Base-by-base conservation (phyloP, 1,140 invertebrate species). In the Chelonus insularis region DNA sequence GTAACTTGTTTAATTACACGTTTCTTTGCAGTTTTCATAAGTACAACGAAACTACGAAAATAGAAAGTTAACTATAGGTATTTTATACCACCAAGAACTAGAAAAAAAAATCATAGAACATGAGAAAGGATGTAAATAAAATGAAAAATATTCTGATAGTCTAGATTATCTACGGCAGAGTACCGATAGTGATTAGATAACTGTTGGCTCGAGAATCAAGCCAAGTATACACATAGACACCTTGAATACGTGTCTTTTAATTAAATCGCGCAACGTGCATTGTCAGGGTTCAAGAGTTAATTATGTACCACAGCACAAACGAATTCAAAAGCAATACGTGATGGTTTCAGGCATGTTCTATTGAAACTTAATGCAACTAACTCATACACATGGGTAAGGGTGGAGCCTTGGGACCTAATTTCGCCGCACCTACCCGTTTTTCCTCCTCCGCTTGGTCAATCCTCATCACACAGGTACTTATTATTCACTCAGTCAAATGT, bases 361-460 rank as follows among this genome's bases (percentile, higher is more conserved):
- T 23, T 21, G 20, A 43, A 43, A 43, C 12, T 43, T 18, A 7
- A 21, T 55, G 45, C 39, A 23, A 21, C 34, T 6, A 39, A 4
- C 14, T n/a, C 32, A 7, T 41, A 29, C 3, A 29, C 3, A 29
- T 29, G 7, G 25, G 7, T 29, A 20, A 64, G 57, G 57, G 63
- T 64, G 63, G 63, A 64, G 63, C 25, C 57, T 29, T 39, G 39
- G 47, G 43, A 56, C 48, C 51, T 60, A 64, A 52, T 60, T 60
- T 37, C 21, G 63, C 63, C 57, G 48, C 63, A 64, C 63, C 63
- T 55, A 29, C 37, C 21, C 36, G 16, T 37, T 52, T 52, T 39
- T 57, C 20, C 43, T 59, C 47, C 54, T 16, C 21, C 14, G 43
- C 37, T 25, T 57, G 41, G 57, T 48, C 62, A 60, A 36, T 51